A percentile compares a stretch with the other conserved stretches of the same genome.
phyloP scores from a whole-genome alignment of 2,797 vertebrate genomes.

The Pachyuromys duprasi region DNA sequence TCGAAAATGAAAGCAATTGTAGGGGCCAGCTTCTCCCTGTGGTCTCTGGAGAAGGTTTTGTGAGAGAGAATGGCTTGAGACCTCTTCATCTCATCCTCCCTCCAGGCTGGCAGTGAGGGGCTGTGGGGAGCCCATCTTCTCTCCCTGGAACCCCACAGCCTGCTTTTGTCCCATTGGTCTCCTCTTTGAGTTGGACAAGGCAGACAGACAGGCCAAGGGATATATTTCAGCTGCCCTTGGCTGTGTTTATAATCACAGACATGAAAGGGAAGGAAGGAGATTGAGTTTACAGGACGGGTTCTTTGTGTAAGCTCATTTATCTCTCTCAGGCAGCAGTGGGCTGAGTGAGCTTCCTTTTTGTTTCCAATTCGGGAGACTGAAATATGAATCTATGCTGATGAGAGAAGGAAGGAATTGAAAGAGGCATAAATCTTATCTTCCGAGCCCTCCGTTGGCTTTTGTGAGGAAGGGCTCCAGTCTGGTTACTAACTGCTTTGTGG shows the following conservation, averaged over 20 bases:
- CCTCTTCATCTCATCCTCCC: background rate
- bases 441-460: constrained; percentile 63
- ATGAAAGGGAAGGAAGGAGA: constrained; percentile 76
- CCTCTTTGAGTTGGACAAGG: constrained; percentile 47
- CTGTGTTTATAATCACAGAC: constrained; percentile 80
- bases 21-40: constrained; percentile 12
- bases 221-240: constrained; percentile 80
- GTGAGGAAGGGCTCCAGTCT: constrained; percentile 69
- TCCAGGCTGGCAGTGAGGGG: rapidly evolving
- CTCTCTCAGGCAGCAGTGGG: constrained; percentile 77
- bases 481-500: constrained; percentile 80
- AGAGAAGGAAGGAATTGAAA: constrained; percentile 81
- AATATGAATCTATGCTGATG: constrained; percentile 84
- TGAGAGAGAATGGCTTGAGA: constrained; percentile 36
- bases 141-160: rapidly evolving
- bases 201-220: constrained; percentile 53
- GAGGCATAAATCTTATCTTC: constrained; percentile 81
- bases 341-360: constrained; percentile 72
- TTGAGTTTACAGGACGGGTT: constrained; percentile 67
- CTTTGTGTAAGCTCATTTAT: constrained; percentile 80
- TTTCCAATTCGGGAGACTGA: constrained; percentile 77
- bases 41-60: constrained; percentile 21
- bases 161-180: background rate
- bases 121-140: background rate
- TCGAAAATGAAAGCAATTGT: background rate